Percentiles rank a stretch among this genome's conserved stretches.
These are phyloP conservation scores for Phymanthus crucifer DNA, from an alignment of 92 coral and sea anemone species.

Conservation along the genomic window DNA sequence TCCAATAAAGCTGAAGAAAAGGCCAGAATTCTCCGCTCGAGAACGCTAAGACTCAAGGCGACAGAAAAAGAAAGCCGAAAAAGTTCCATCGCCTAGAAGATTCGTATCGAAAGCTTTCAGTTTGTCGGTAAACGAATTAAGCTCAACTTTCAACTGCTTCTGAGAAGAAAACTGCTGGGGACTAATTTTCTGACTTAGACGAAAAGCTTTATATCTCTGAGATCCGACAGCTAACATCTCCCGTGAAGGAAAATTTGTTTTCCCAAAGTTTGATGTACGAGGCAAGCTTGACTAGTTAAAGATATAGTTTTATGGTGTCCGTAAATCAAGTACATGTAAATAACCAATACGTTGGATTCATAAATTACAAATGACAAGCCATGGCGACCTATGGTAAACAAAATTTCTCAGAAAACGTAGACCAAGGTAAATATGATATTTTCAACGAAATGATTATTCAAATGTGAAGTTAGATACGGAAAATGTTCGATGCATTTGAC, in stretches of 20 bases:
- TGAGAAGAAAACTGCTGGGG: neutral
- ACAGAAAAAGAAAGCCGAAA: too few species aligned
- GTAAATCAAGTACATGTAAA: neutral
- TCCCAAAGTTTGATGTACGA: neutral
- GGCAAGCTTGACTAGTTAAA: neutral
- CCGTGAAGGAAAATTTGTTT: neutral
- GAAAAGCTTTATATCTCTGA: neutral
- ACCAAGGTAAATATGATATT: slow-evolving; percentile 22
- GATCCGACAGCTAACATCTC: neutral
- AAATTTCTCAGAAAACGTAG: neutral
- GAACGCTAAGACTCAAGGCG: too few species aligned
- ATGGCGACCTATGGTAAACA: slow-evolving; percentile 40
- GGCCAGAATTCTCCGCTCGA: too few species aligned
- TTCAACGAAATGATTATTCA: slow-evolving; percentile 1
- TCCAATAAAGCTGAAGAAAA: too few species aligned
- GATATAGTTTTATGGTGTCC: neutral
- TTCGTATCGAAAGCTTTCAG: neutral
- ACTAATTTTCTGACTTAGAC: slow-evolving; percentile 5
- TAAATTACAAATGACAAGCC: slow-evolving; percentile 1
- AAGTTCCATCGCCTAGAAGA: too few species aligned
- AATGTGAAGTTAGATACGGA: neutral
- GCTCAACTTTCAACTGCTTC: neutral
- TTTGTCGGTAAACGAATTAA: neutral
- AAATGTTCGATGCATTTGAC: neutral
- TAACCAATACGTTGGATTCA: neutral